Evolutionary conservation across 2,888 invertebrate genomes (phyloP).

Genomic region (Ormia ochracea): DNA sequence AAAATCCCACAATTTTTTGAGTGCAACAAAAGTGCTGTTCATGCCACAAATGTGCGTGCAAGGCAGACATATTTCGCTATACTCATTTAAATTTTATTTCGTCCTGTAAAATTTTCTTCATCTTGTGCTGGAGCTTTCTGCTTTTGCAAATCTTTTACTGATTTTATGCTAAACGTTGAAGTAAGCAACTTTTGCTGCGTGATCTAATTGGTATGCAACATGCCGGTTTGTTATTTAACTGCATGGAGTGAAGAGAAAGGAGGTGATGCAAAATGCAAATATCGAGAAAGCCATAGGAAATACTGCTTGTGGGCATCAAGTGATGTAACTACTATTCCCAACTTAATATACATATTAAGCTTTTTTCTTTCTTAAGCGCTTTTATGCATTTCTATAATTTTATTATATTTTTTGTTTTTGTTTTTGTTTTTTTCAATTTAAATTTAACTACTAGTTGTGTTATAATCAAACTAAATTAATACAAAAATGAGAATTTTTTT

Average conservation of each 20-base stretch:
- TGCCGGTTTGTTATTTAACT: constrained; percentile 15
- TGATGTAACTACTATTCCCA: background rate
- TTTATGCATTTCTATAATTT: background rate
- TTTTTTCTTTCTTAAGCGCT: background rate
- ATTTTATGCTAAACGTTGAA: constrained; percentile 61
- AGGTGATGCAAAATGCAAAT: background rate
- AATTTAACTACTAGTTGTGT: background rate
- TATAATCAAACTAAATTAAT: constrained; percentile 44
- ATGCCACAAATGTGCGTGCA: constrained; percentile 60
- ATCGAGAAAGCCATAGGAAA: background rate
- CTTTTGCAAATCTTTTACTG: constrained; percentile 14
- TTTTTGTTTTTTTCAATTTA: constrained; percentile 9
- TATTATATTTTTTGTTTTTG: too few relatives aligned
- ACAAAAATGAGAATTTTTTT: background rate
- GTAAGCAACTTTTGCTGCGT: constrained; percentile 60
- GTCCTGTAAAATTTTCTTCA: constrained; percentile 6
- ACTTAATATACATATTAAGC: background rate
- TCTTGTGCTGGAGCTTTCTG: background rate
- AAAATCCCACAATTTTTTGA: background rate
- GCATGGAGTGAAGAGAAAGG: too few relatives aligned
- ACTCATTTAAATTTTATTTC: constrained; percentile 13
- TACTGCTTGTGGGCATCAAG: background rate
- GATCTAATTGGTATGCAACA: constrained; percentile 56
- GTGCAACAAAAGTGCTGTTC: constrained; percentile 12
- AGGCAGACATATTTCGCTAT: constrained; percentile 51